Conservation (phyloP, 2,113 vertebrate genomes). For the Phalacrocorax pelagicus region DNA sequence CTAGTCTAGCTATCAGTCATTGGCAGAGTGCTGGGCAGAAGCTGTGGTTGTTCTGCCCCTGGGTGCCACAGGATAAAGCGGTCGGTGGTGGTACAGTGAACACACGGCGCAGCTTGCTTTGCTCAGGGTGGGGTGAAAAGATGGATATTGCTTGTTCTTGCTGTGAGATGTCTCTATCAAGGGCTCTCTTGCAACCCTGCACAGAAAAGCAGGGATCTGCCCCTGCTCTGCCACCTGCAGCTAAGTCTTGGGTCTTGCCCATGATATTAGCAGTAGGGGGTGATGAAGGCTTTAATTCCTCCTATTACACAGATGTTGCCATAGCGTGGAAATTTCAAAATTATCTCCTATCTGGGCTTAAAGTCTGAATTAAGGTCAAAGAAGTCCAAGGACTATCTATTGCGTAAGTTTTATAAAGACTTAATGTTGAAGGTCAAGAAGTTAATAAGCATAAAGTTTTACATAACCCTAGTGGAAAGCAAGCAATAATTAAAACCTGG, state of each 20-base stretch:
- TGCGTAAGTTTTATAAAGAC: not conserved
- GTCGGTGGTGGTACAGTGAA: not conserved
- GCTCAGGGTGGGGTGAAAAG: not conserved
- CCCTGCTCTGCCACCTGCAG: not conserved
- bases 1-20: fast-evolving
- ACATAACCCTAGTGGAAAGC: not conserved
- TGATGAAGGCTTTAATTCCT: not conserved
- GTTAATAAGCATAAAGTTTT: not conserved
- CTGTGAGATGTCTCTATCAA: not conserved
- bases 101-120: not conserved
- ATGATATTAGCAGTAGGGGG: not conserved
- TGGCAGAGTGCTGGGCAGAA: not conserved
- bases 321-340: not conserved
- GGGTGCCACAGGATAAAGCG: not conserved
- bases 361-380: not conserved
- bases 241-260: not conserved
- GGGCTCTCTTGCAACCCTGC: not conserved
- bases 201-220: not conserved
- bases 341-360: not conserved
- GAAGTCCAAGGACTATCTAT: not conserved
- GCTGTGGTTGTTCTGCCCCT: not conserved
- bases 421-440: not conserved
- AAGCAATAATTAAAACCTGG: not conserved
- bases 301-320: not conserved
- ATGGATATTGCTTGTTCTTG: not conserved